Conservation (phyloP, 2,888 invertebrate genomes). For the Drosophila sordidapex region DNA sequence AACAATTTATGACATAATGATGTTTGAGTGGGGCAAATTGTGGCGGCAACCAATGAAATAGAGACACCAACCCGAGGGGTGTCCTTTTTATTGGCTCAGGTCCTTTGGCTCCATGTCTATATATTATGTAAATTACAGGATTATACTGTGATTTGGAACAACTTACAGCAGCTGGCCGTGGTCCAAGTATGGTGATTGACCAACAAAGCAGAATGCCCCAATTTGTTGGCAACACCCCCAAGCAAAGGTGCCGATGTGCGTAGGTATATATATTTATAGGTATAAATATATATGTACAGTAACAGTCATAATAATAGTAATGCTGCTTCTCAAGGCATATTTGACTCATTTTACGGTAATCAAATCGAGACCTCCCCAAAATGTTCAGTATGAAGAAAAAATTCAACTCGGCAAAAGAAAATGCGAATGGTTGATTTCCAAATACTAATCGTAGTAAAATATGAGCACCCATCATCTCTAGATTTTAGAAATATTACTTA, state of each 20-base stretch:
- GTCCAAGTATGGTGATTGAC: slow-evolving; percentile 39
- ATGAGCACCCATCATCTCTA: background rate
- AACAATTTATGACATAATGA: slow-evolving; percentile 79
- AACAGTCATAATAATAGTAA: background rate
- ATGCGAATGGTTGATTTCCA: background rate
- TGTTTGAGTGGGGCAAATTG: slow-evolving; percentile 70
- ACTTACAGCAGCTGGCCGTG: slow-evolving; percentile 66
- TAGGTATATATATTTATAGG: background rate
- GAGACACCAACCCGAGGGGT: slow-evolving; percentile 21
- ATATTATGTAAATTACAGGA: slow-evolving; percentile 81
- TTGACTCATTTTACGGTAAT: background rate
- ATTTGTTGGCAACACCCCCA: slow-evolving; percentile 26
- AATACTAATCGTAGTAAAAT: background rate
- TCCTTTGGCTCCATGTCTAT: slow-evolving; percentile 47
- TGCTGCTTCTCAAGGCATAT: background rate
- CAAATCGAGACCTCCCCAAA: background rate
- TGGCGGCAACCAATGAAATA: slow-evolving; percentile 44
- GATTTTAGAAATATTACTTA: background rate
- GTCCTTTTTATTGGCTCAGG: slow-evolving; percentile 44
- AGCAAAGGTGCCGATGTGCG: slow-evolving; percentile 51
- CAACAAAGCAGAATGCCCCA: slow-evolving; percentile 36
- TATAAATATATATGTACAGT: background rate
- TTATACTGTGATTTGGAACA: slow-evolving; percentile 76
- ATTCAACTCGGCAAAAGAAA: background rate
- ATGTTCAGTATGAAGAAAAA: background rate